Evolutionary conservation across 2,888 invertebrate genomes (phyloP).

Genomic region (Apomyelois bistriatella): DNA sequence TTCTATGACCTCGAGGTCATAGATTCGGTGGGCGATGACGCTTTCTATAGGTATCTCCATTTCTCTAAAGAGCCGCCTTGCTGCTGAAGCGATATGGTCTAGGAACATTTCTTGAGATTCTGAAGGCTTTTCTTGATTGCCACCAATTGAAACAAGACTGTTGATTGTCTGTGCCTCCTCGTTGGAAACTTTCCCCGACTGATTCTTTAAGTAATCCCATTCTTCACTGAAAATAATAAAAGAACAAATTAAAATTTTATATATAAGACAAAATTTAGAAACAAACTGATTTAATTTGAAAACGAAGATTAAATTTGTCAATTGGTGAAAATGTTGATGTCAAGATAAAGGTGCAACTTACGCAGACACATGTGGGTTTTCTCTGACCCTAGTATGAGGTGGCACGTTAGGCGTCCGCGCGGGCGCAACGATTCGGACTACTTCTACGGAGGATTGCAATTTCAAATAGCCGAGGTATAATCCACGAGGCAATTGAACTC

Average conservation of each 20-base stretch:
- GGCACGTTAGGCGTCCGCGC: constrained; percentile 95
- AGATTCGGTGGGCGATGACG: constrained; percentile 88
- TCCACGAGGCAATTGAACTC: constrained; percentile 90
- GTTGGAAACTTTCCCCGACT: constrained; percentile 51
- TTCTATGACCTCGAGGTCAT: constrained; percentile 96
- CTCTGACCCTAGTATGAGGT: constrained; percentile 94
- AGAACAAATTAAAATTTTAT: too few relatives aligned
- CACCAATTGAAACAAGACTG: constrained; percentile 47
- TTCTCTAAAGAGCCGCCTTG: constrained; percentile 87
- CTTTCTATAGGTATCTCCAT: constrained; percentile 88
- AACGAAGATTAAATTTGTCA: too few relatives aligned
- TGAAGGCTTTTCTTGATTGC: constrained; percentile 73
- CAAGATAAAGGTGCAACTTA: constrained; percentile 76
- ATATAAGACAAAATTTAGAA: background rate
- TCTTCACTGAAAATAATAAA: constrained; percentile 87
- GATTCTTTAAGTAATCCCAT: constrained; percentile 93
- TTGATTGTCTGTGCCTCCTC: constrained; percentile 54
- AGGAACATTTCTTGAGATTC: constrained; percentile 91
- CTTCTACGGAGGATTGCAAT: constrained; percentile 97
- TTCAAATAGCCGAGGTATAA: constrained; percentile 97
- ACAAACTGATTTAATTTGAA: too few relatives aligned
- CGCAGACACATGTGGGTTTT: constrained; percentile 98
- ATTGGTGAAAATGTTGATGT: too few relatives aligned
- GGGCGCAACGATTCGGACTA: constrained; percentile 95
- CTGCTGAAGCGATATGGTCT: constrained; percentile 86